These are phyloP conservation scores for Litocranius walleri DNA, from an alignment of 2,113 vertebrate genomes.

Conservation along the genomic window DNA sequence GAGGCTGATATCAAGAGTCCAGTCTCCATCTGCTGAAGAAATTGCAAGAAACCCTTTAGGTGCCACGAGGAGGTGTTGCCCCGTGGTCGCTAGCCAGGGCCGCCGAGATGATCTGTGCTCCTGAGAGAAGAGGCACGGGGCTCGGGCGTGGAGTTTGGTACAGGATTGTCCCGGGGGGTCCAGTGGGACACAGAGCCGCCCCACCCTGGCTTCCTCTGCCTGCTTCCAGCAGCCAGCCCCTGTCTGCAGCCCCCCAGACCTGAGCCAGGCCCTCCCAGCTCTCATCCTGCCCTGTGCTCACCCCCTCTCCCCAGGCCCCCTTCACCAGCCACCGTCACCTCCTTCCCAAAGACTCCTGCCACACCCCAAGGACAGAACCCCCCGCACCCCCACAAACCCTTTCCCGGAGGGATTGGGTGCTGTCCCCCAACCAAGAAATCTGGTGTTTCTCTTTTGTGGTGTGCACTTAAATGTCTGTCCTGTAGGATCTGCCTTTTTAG, in stretches of 20 bases:
- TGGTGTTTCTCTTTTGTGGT: not conserved
- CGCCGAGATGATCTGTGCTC: accelerated
- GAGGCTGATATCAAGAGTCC: accelerated
- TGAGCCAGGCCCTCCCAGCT: too few species aligned
- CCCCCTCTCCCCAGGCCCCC: not conserved
- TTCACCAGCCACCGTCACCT: accelerated
- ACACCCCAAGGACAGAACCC: not conserved
- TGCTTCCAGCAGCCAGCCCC: accelerated
- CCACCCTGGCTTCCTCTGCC: too few species aligned
- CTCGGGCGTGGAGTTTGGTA: accelerated
- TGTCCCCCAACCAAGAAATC: not conserved
- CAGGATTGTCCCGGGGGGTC: not conserved
- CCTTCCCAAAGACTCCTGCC: not conserved
- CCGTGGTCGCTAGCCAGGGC: accelerated
- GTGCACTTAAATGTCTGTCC: not conserved
- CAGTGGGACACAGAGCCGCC: not conserved
- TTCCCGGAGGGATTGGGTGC: not conserved
- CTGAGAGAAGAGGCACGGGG: accelerated
- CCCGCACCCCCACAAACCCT: not conserved
- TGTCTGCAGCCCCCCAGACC: not conserved
- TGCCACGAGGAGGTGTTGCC: accelerated
- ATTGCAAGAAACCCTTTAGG: accelerated
- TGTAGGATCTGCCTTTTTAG: not conserved
- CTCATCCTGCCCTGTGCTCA: accelerated
- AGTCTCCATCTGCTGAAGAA: accelerated